These are phyloP conservation scores for Prionchulus punctatus DNA, from an alignment of 2,888 invertebrate species.

Conservation along the genomic window DNA sequence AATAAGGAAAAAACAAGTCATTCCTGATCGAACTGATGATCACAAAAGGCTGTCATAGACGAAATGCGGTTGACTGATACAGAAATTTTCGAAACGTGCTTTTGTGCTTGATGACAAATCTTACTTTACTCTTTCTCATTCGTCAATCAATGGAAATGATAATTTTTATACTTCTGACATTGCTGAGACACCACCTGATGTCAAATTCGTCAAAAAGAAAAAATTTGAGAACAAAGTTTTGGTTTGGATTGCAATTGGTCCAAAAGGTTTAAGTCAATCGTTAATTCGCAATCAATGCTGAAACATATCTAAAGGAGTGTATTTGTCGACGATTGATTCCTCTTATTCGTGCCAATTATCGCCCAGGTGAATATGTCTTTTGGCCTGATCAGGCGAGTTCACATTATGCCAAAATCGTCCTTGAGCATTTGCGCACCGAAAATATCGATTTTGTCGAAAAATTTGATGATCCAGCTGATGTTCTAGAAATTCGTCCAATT, in stretches of 20 bases:
- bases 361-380: not conserved
- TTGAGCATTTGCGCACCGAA: not conserved
- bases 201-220: slow-evolving; percentile 3
- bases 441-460: not conserved
- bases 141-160: not conserved
- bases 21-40: not conserved
- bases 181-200: not conserved
- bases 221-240: slow-evolving; percentile 4
- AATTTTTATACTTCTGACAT: not conserved
- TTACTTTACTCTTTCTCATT: not conserved
- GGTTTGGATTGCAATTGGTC: not conserved
- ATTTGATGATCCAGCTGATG: not conserved
- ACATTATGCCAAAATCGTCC: not conserved
- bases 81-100: too few species aligned
- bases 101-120: not conserved
- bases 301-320: slow-evolving; percentile 5
- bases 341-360: slow-evolving; percentile 10
- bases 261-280: not conserved
- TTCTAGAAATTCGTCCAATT: not conserved
- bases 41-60: not conserved
- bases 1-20: too few species aligned
- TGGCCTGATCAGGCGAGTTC: not conserved
- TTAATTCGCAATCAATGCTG: slow-evolving; percentile 6
- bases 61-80: not conserved
- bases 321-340: slow-evolving; percentile 6